Evolutionary conservation across 2,113 vertebrate species (phyloP), one percentile per base, ranked within the genome.

Genomic region (Centropus unirufus): DNA sequence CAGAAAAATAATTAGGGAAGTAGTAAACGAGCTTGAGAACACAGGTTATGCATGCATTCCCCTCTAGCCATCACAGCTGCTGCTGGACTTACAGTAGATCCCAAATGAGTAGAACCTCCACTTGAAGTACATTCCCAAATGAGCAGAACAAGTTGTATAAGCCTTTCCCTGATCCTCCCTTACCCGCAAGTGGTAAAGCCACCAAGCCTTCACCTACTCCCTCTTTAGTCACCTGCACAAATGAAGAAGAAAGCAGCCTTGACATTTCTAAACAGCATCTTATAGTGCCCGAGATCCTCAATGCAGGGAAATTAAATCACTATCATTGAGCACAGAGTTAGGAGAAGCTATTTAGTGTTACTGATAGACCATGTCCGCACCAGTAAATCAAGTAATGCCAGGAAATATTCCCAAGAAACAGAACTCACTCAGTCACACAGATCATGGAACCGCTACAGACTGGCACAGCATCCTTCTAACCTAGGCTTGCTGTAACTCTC

Each of bases 21-120:
- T 4, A 52, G 34, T 30, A 59, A 32, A 87, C 15, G 21, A 29
- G 49, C 20, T 26, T 9, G 8, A 57, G 24, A 91, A 49, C 4
- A 12, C 14, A 69, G 44, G 30, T 55, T 21, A 19, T 0, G 3
- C 42, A 58, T 1, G 0, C 3, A 15, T 12, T 42, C 32, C 18
- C 12, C 47, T 27, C 29, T 8, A 66, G 59, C 24, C 59, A 76
- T 11, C 7, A 21, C 26, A 39, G 47, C 6, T 59, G 8, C n/a
- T 52, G 13, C 57, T 0, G 21, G 72, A 58, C 19, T 58, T 0
- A 2, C 12, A 36, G 36, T 36, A 36, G 36, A 36, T 36, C 36
- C 36, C 36, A 36, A 36, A 36, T 36, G 36, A 36, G 7, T 36
- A 36, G 36, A 36, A 36, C 0, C 23, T 19, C 36, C 30, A 30